These are phyloP conservation scores for Ictalurus punctatus DNA, from an alignment of 2,113 vertebrate species.

Conservation along the genomic window DNA sequence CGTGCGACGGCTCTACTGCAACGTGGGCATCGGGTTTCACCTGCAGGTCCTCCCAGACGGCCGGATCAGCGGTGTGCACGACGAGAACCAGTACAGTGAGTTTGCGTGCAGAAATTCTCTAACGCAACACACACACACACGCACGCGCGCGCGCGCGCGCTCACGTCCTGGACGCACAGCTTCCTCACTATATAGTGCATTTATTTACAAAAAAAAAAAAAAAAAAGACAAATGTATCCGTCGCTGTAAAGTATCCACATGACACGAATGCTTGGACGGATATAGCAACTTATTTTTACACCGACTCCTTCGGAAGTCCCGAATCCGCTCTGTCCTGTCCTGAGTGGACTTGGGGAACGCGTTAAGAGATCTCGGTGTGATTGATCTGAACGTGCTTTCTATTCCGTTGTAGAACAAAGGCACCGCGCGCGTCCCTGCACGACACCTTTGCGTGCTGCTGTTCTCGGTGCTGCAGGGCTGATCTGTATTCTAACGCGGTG, in stretches of 20 bases:
- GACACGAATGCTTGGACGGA: slow-evolving; percentile 72
- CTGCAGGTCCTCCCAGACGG: slow-evolving; percentile 93
- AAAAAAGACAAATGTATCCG: slow-evolving; percentile 46
- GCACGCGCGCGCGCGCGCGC: neutral
- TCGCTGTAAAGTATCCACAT: slow-evolving; percentile 65
- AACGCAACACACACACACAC: neutral
- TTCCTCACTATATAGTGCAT: neutral
- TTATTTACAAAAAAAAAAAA: slow-evolving; percentile 57
- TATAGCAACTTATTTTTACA: slow-evolving; percentile 78
- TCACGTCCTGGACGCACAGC: neutral
- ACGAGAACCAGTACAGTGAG: slow-evolving; percentile 97
- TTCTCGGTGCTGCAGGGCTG: slow-evolving; percentile 49
- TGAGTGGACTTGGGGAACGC: slow-evolving; percentile 16
- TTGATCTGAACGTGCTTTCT: neutral
- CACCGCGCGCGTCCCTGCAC: neutral
- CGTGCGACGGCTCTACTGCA: slow-evolving; percentile 95
- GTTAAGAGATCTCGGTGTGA: neutral
- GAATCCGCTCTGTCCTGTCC: slow-evolving; percentile 26
- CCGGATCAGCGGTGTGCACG: slow-evolving; percentile 89
- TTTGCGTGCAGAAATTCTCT: slow-evolving; percentile 70
- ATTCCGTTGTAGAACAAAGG: neutral
- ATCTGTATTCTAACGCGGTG: slow-evolving; percentile 5
- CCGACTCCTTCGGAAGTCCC: slow-evolving; percentile 63
- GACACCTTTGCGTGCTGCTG: neutral
- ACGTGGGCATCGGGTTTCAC: slow-evolving; percentile 98